Base-by-base conservation (phyloP, 2,113 vertebrate species). In the Salvelinus namaycush region DNA sequence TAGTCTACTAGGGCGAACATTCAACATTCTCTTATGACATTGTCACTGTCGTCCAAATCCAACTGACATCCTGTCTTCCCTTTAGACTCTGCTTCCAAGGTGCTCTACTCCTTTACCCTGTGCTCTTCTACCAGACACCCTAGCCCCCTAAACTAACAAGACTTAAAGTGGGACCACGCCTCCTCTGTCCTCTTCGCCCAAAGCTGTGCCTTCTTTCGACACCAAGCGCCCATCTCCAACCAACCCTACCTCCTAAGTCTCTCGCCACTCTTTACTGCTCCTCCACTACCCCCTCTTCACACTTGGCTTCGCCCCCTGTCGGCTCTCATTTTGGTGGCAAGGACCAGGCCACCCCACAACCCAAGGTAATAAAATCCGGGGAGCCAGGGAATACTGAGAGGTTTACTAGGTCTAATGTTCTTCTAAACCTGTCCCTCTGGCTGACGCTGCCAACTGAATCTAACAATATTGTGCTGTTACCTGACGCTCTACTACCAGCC, bases 61-160 rank as follows among this genome's bases (percentile, higher is more conserved):
- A n/a, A 60, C 59, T 60, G 59, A 60, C 18, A 60, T 60, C 13
- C 24, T 67, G 26, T 29, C 12, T 27, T 67, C 14, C 12, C 72
- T 68, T 76, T 66, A 77, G 54, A 57, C 87, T 83, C 70, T 94
- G 89, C 89, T 84, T 87, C 82, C 87, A 79, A 85, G 71, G 69
- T 57, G 11, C 27, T 59, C 31, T 67, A 49, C 20, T 31, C 76
- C 68, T 20, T 66, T 60, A 44, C 54, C 54, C 76, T 88, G 77
- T 81, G 39, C 68, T 65, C 74, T 67, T 39, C 90, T 87, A 51
- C 65, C 76, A 78, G 83, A 83, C 70, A 86, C 78, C 70, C 79
- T 77, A 79, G 74, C 73, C 84, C 87, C 64, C 69, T 84, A 84
- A 76, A 74, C 86, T 79, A 72, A 87, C 74, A 72, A 75, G 60